Conservation (phyloP, 2,113 vertebrate genomes). For the Hyla sarda region DNA sequence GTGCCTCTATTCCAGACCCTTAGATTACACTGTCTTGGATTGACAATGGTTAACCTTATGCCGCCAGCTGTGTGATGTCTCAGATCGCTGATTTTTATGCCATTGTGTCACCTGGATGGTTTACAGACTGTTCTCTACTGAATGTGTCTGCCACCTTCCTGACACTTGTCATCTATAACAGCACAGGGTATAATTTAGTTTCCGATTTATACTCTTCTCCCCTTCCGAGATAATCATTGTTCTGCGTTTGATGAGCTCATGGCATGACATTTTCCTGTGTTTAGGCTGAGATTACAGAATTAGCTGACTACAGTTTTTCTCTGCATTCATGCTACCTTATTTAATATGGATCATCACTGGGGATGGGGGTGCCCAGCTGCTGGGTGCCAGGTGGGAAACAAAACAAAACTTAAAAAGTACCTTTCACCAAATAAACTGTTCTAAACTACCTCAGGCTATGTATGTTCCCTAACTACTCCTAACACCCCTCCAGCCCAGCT, state of each 20-base stretch:
- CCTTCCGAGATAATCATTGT: slow-evolving; percentile 2
- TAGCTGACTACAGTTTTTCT: not conserved
- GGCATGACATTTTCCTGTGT: not conserved
- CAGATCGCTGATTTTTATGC: not conserved
- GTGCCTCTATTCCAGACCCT: not conserved
- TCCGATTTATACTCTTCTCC: not conserved
- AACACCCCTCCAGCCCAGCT: too few species aligned
- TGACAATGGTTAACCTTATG: not conserved
- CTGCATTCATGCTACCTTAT: not conserved
- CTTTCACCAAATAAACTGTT: too few species aligned
- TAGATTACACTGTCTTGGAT: not conserved
- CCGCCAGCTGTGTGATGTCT: not conserved
- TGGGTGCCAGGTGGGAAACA: too few species aligned
- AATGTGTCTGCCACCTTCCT: not conserved
- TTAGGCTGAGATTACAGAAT: not conserved
- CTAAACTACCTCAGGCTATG: too few species aligned
- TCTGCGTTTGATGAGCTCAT: not conserved
- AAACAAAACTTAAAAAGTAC: too few species aligned
- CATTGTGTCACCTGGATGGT: slow-evolving; percentile 30
- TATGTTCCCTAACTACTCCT: too few species aligned
- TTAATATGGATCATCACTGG: too few species aligned
- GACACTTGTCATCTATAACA: not conserved
- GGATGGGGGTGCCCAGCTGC: too few species aligned
- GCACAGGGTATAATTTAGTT: not conserved
- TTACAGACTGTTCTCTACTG: not conserved